Percentiles rank a stretch among this genome's conserved stretches.
Conservation (phyloP, 2,888 invertebrate genomes). For the Nysson spinosus region DNA sequence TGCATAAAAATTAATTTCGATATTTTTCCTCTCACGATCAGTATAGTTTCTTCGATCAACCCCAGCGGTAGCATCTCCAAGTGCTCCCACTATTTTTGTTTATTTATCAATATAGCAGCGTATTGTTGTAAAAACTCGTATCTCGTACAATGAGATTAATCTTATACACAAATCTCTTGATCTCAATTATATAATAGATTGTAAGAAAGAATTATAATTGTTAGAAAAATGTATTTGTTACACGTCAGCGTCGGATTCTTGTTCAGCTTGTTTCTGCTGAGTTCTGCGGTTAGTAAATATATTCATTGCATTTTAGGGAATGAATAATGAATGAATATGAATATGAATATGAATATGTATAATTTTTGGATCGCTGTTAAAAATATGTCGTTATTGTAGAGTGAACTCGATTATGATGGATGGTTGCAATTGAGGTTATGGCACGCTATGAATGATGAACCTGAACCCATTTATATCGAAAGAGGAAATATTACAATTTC, state of each 20-base stretch:
- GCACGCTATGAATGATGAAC: constrained; percentile 82
- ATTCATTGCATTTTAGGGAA: constrained; percentile 22
- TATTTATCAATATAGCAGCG: too few relatives aligned
- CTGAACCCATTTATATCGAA: constrained; percentile 80
- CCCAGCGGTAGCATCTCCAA: too few relatives aligned
- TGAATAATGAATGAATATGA: too few relatives aligned
- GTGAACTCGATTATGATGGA: constrained; percentile 85
- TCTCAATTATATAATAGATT: constrained; percentile 1
- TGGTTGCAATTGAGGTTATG: constrained; percentile 85
- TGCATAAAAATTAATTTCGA: too few relatives aligned
- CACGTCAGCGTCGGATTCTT: constrained; percentile 44
- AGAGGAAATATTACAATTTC: constrained; percentile 86
- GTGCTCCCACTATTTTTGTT: too few relatives aligned
- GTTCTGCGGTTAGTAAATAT: constrained; percentile 44
- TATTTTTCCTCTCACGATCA: too few relatives aligned
- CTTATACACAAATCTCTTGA: too few relatives aligned
- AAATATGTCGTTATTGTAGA: too few relatives aligned
- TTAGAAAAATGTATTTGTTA: constrained; percentile 45
- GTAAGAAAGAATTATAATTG: constrained; percentile 1
- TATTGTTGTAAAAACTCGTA: too few relatives aligned
- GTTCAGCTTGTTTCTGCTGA: constrained; percentile 33
- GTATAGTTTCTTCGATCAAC: too few relatives aligned
- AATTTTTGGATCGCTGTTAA: too few relatives aligned
- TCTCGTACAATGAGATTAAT: constrained; percentile 35
- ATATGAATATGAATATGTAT: too few relatives aligned